Evolutionary conservation across 2,888 invertebrate species (phyloP).

Genomic region (Drosophila pseudotakahashii): DNA sequence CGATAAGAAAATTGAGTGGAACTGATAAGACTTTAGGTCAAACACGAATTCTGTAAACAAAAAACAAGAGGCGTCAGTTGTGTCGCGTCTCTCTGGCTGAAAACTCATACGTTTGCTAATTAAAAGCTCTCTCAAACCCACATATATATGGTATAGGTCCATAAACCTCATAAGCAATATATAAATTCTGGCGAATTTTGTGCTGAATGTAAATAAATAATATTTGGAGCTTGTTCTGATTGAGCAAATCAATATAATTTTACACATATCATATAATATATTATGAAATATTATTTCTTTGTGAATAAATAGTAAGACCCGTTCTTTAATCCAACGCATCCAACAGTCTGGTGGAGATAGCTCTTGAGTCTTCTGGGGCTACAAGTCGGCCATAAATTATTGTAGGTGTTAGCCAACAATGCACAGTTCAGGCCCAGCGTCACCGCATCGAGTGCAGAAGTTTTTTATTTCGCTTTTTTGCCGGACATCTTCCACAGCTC

Average conservation of each 20-base stretch:
- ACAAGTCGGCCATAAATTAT: constrained; percentile 38
- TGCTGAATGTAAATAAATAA: too few relatives aligned
- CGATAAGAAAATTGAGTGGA: constrained; percentile 28
- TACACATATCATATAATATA: not conserved
- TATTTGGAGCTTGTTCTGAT: not conserved
- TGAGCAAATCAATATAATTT: not conserved
- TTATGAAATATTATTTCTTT: constrained; percentile 3
- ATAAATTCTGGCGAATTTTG: constrained; percentile 2
- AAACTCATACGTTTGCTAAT: constrained; percentile 25
- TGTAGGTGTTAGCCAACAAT: constrained; percentile 38
- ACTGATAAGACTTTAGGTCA: constrained; percentile 27
- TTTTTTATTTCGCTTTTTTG: constrained; percentile 30
- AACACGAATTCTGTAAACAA: constrained; percentile 25
- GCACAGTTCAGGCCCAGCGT: constrained; percentile 27
- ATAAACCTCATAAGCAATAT: constrained; percentile 1
- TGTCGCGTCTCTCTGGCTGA: constrained; percentile 21
- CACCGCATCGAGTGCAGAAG: constrained; percentile 30
- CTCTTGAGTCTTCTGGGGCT: constrained; percentile 23
- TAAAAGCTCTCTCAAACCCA: constrained; percentile 10
- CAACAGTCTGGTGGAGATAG: constrained; percentile 18
- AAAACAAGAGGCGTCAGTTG: constrained; percentile 24
- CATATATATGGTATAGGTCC: constrained; percentile 3
- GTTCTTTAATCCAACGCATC: not conserved
- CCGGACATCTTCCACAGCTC: constrained; percentile 23
- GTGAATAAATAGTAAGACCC: not conserved